phyloP scores from a whole-genome alignment of 2,797 vertebrate species.

The Toxotes lorentzi region DNA sequence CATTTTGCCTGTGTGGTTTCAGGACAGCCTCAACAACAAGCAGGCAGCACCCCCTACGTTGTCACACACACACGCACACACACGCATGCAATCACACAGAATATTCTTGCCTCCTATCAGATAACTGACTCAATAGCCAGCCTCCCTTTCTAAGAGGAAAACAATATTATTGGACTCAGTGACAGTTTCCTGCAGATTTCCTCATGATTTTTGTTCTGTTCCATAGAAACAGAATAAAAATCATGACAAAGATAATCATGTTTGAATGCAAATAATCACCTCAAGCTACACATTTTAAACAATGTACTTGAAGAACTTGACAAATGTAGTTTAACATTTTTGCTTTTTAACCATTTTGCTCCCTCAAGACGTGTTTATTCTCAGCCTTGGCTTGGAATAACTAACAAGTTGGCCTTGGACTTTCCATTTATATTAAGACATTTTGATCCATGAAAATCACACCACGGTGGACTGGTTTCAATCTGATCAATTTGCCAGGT shows the following conservation, averaged over 20 bases:
- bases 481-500: constrained; percentile 33
- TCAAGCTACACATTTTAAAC: constrained; percentile 6
- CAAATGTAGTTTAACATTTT: constrained; percentile 28
- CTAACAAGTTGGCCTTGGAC: constrained; percentile 28
- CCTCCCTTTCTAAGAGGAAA: constrained; percentile 48
- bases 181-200: constrained; percentile 55
- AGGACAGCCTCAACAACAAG: constrained; percentile 62
- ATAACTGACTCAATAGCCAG: constrained; percentile 52
- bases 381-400: constrained; percentile 9
- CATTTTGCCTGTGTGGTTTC: constrained; percentile 68
- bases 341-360: not conserved
- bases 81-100: constrained; percentile 16
- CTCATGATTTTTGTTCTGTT: too few species aligned
- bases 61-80: constrained; percentile 12
- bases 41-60: constrained; percentile 46
- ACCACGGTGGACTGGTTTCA: constrained; percentile 12
- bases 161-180: constrained; percentile 59
- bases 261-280: constrained; percentile 9
- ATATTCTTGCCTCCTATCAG: constrained; percentile 45
- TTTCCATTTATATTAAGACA: constrained; percentile 8
- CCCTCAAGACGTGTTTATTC: constrained; percentile 12
- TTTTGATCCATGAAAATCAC: constrained; percentile 20
- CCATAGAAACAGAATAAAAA: constrained; percentile 34
- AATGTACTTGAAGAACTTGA: not conserved
- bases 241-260: not conserved